Evolutionary conservation across 2,113 vertebrate genomes (phyloP), one percentile per base, ranked within the genome.

Genomic region (Arenaria interpres): DNA sequence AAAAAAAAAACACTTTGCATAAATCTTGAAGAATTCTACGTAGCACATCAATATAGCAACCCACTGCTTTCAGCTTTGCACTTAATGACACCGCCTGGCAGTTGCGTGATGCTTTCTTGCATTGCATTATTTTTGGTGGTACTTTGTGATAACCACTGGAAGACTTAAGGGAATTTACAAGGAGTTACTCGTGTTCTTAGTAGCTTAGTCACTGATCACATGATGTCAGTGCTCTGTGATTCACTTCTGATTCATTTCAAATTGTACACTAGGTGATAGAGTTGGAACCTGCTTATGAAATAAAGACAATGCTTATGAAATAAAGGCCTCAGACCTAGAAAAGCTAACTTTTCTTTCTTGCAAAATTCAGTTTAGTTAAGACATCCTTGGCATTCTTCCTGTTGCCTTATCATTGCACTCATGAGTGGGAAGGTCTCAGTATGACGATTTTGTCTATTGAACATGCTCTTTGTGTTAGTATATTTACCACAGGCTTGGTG

Each of bases 161-260:
- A 89, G 43, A 68, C 64, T 82, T 81, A n/a, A 72, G 51, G 72
- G 87, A 87, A 43, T 92, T 93, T 88, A 75, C 60, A 93, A 89
- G 39, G 73, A 89, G 19, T 53, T 93, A 60, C 77, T 96, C 2
- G 3, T 84, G 69, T 89, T 93, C 76, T 86, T 45, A 41, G 50
- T 37, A 82, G 23, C 83, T 94, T 96, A 96, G 80, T 97, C 89
- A 94, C 56, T 54, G 79, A 71, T 85, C 90, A 96, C 13, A 28
- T 95, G 92, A 60, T 95, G 41, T 74, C 63, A 92, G 39, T 56
- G 68, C 46, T 87, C 79, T 67, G 25, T 96, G 95, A 96, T 86
- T 96, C 85, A 93, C 59, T 93, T 93, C 78, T 93, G 92, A 95
- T 88, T 91, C 37, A 88, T 92, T 96, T 96, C 76, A 81, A 27